Evolutionary conservation across 2,888 invertebrate species (phyloP).

Genomic region (Drosophila kuntzei): DNA sequence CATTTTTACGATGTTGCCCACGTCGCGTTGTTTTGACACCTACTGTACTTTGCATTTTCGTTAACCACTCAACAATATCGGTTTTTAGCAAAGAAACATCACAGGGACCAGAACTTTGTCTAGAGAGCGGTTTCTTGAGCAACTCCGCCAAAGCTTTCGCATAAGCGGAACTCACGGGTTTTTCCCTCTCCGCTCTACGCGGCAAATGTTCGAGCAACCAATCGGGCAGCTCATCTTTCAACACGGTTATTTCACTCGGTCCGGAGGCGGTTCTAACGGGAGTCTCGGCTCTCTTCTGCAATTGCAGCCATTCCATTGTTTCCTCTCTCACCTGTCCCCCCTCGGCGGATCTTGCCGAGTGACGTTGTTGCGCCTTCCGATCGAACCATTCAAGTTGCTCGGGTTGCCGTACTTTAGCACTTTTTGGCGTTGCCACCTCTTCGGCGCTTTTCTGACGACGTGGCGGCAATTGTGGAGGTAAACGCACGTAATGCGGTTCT

Average conservation of each 20-base stretch:
- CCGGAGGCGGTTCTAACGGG: constrained; percentile 85
- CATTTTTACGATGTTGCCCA: constrained; percentile 84
- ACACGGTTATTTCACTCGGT: constrained; percentile 85
- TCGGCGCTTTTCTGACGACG: constrained; percentile 69
- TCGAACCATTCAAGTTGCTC: constrained; percentile 85
- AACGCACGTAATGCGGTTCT: constrained; percentile 66
- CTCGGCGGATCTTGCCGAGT: constrained; percentile 85
- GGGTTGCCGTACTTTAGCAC: constrained; percentile 68
- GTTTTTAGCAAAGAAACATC: constrained; percentile 85
- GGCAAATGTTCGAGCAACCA: constrained; percentile 85
- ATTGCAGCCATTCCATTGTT: constrained; percentile 84
- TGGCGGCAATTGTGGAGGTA: constrained; percentile 68
- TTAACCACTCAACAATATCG: constrained; percentile 85
- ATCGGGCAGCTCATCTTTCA: constrained; percentile 85
- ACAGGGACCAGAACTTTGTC: constrained; percentile 85
- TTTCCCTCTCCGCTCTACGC: constrained; percentile 82
- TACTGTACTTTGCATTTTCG: constrained; percentile 81
- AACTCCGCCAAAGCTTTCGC: constrained; percentile 84
- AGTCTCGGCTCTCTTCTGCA: constrained; percentile 66
- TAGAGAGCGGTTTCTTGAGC: constrained; percentile 84
- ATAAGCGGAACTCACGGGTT: constrained; percentile 79
- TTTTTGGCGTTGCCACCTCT: constrained; percentile 76
- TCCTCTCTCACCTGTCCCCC: constrained; percentile 84
- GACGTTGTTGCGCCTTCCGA: constrained; percentile 84
- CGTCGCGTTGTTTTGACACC: constrained; percentile 57